Conservation (phyloP, 2,888 invertebrate species). For the Perdita meconis region DNA sequence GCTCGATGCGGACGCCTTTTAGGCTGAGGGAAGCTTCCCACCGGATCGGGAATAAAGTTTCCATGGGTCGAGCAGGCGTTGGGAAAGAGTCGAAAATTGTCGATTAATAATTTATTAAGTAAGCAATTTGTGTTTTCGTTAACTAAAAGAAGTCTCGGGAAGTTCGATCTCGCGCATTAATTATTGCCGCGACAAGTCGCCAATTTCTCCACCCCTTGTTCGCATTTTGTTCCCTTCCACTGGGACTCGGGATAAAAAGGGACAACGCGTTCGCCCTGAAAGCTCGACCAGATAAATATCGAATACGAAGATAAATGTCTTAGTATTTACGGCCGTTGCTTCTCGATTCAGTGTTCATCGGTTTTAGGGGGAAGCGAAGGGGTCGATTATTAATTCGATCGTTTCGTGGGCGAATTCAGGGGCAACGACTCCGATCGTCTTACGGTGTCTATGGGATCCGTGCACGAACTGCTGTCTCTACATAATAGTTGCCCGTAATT, state of each 20-base stretch:
- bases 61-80: background rate
- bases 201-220: slow-evolving; percentile 41
- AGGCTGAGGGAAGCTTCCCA: background rate
- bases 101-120: slow-evolving; percentile 76
- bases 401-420: slow-evolving; percentile 45
- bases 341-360: background rate
- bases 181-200: slow-evolving; percentile 68
- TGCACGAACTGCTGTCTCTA: slow-evolving; percentile 44
- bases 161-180: slow-evolving; percentile 69
- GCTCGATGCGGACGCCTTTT: background rate
- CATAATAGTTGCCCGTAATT: slow-evolving; percentile 74
- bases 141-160: slow-evolving; percentile 73
- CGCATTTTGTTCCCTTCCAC: slow-evolving; percentile 9
- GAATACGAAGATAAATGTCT: slow-evolving; percentile 1
- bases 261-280: slow-evolving; percentile 8
- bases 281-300: slow-evolving; percentile 31
- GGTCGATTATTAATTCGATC: slow-evolving; percentile 56
- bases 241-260: slow-evolving; percentile 10
- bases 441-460: slow-evolving; percentile 47
- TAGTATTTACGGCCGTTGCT: slow-evolving; percentile 28
- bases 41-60: background rate
- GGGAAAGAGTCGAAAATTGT: slow-evolving; percentile 60
- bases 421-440: slow-evolving; percentile 66
- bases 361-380: slow-evolving; percentile 19
- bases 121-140: slow-evolving; percentile 75